These are phyloP conservation scores for Actenoides lindsayi DNA, from an alignment of 2,113 vertebrate species.

Conservation along the genomic window DNA sequence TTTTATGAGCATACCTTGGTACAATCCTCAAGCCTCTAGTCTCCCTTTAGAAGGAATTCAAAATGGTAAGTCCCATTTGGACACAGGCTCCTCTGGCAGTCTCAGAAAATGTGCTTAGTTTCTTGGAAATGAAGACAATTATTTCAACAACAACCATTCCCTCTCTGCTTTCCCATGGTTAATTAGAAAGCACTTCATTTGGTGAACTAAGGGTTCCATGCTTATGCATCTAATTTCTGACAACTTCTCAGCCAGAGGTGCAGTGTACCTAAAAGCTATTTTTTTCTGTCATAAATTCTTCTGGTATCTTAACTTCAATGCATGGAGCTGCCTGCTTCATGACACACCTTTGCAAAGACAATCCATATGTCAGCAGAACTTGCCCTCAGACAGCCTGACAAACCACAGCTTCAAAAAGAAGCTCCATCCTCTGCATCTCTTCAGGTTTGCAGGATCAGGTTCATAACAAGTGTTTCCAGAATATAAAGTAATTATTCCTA, in stretches of 20 bases:
- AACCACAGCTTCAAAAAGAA: not conserved
- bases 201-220: not conserved
- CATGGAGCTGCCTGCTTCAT: not conserved
- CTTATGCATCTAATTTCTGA: not conserved
- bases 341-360: accelerated
- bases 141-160: not conserved
- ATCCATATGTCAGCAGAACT: not conserved
- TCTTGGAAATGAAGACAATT: not conserved
- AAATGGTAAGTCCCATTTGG: not conserved
- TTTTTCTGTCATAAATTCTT: not conserved
- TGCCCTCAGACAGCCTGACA: not conserved
- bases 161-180: not conserved
- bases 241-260: not conserved
- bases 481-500: not conserved
- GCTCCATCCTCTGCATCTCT: not conserved
- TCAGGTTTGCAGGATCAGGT: not conserved
- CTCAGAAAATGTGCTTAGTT: not conserved
- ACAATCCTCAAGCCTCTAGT: not conserved
- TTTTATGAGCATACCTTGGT: not conserved
- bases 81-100: not conserved
- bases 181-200: not conserved
- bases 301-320: not conserved
- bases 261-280: not conserved
- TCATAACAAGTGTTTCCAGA: not conserved
- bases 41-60: not conserved